These are phyloP conservation scores for Drosophila setosimentum DNA, from an alignment of 2,888 invertebrate genomes.

Conservation along the genomic window DNA sequence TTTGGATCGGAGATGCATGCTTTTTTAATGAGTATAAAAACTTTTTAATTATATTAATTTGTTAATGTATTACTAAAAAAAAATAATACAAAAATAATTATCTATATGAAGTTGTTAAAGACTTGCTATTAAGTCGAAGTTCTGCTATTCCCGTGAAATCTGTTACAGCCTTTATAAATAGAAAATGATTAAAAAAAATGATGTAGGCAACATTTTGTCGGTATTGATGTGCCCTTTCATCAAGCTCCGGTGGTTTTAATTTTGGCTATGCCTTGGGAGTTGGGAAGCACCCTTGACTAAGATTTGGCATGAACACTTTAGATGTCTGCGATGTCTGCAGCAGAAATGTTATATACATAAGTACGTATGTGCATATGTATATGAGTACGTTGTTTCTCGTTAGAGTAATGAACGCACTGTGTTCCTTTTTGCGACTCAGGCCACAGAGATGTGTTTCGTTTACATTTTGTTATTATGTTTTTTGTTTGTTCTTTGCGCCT, in stretches of 20 bases:
- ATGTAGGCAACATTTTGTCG: not conserved
- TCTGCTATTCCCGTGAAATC: not conserved
- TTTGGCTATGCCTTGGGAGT: not conserved
- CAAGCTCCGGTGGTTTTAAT: slow-evolving; percentile 2
- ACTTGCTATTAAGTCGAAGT: not conserved
- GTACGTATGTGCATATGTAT: not conserved
- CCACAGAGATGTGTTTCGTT: not conserved
- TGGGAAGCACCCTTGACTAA: not conserved
- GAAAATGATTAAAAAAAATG: not conserved
- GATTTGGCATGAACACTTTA: not conserved
- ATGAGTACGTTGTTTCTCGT: slow-evolving; percentile 3
- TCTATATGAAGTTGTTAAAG: not conserved
- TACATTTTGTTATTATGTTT: not conserved
- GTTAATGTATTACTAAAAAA: not conserved
- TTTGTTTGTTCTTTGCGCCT: not conserved
- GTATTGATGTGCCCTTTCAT: slow-evolving; percentile 1
- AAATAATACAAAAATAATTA: not conserved
- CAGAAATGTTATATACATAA: not conserved
- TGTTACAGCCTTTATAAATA: not conserved
- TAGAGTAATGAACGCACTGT: slow-evolving; percentile 7
- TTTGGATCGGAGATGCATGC: not conserved
- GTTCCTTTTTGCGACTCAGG: not conserved
- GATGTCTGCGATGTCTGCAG: not conserved
- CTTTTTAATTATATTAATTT: not conserved
- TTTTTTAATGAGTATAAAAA: not conserved